Percentiles rank a stretch among this genome's conserved stretches.
These are phyloP conservation scores for Microcaecilia unicolor DNA, from an alignment of 2,797 vertebrate genomes.

Conservation along the genomic window DNA sequence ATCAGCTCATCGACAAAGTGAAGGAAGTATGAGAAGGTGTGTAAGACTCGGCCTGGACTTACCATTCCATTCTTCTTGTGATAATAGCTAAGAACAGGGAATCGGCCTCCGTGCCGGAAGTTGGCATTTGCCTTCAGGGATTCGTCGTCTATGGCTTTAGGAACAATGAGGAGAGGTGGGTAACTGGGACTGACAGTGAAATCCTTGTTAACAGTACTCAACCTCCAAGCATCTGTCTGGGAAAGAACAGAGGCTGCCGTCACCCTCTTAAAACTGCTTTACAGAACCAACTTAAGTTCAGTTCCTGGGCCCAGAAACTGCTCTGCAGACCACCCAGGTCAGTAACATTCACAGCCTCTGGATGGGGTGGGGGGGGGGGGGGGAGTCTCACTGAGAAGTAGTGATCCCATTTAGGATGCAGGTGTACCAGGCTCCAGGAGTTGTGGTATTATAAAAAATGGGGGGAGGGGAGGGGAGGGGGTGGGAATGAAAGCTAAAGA, in stretches of 20 bases:
- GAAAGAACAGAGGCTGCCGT: not conserved
- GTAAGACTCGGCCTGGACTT: not conserved
- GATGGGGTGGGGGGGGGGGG: not conserved
- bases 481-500: too few relatives aligned
- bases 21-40: rapidly evolving
- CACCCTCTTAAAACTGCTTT: not conserved
- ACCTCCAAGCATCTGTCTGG: conserved; percentile 68
- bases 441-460: too few relatives aligned
- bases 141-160: conserved; percentile 42
- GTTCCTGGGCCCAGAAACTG: too few relatives aligned
- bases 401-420: too few relatives aligned
- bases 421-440: too few relatives aligned
- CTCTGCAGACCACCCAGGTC: too few relatives aligned
- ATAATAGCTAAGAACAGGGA: conserved; percentile 73
- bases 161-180: conserved; percentile 58
- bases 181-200: conserved; percentile 66
- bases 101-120: conserved; percentile 72
- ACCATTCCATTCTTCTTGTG: conserved; percentile 63
- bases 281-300: too few relatives aligned
- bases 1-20: too few relatives aligned
- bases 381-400: not conserved
- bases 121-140: conserved; percentile 48
- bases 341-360: not conserved
- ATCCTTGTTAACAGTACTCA: conserved; percentile 64
- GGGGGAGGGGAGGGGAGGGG: too few relatives aligned